phyloP scores from a whole-genome alignment of 2,797 vertebrate species.

The Tadarida brasiliensis region DNA sequence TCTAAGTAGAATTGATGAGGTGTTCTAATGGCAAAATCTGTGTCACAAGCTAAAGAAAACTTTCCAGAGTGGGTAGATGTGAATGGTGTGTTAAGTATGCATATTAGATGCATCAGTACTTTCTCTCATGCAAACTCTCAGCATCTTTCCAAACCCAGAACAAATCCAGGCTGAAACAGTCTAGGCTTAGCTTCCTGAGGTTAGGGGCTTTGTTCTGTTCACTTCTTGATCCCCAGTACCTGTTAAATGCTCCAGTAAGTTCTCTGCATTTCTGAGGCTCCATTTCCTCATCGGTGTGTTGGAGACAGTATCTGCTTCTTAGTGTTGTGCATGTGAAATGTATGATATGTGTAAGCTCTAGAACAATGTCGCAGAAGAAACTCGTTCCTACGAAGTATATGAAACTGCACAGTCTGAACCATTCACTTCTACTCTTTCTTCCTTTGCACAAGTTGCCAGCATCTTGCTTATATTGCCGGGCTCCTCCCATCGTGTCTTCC shows the following conservation, averaged over 20 bases:
- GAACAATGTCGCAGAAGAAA: background rate
- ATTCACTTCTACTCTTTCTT: background rate
- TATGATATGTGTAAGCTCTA: background rate
- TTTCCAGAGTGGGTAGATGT: background rate
- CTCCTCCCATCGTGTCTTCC: background rate
- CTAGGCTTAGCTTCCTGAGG: background rate
- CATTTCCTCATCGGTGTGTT: background rate
- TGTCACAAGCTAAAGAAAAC: background rate
- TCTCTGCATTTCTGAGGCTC: background rate
- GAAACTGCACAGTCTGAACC: background rate
- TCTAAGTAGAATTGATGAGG: background rate
- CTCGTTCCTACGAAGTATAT: background rate
- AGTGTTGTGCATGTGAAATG: background rate
- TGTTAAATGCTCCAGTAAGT: no score
- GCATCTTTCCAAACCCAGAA: background rate
- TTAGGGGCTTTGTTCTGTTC: background rate
- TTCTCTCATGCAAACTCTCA: background rate
- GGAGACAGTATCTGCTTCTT: background rate
- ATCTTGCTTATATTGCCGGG: background rate
- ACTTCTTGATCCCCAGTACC: background rate
- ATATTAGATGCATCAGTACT: background rate
- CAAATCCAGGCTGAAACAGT: background rate
- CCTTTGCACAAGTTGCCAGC: background rate
- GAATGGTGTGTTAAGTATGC: background rate
- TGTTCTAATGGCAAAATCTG: background rate